Percentiles rank a stretch among this genome's conserved stretches.
These are phyloP conservation scores for Conomelus anceps DNA, from an alignment of 2,888 invertebrate species.

Conservation along the genomic window DNA sequence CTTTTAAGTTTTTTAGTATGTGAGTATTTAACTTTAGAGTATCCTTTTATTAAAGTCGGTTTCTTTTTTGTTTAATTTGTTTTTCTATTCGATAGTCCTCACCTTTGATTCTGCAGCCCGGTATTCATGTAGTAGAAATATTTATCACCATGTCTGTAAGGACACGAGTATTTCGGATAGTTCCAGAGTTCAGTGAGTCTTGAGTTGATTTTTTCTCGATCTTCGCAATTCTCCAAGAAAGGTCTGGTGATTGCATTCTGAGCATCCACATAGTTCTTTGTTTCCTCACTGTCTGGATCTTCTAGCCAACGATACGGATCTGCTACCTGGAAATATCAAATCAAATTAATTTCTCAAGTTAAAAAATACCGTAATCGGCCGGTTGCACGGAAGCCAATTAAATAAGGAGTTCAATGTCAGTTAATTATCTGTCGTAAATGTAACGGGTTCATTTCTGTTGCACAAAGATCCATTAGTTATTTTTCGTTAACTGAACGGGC, in stretches of 20 bases:
- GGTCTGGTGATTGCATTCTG: constrained; percentile 86
- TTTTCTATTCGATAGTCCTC: constrained; percentile 17
- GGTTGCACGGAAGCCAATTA: too few relatives aligned
- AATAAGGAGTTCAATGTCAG: too few relatives aligned
- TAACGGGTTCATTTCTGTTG: too few relatives aligned
- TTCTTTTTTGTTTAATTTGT: not conserved
- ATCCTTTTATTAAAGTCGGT: too few relatives aligned
- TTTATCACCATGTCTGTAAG: constrained; percentile 68
- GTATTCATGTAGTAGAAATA: constrained; percentile 92
- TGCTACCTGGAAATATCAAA: constrained; percentile 49
- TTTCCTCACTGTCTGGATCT: constrained; percentile 88
- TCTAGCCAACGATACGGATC: constrained; percentile 97
- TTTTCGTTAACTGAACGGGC: too few relatives aligned
- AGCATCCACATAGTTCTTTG: constrained; percentile 79
- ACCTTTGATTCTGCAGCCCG: constrained; percentile 96
- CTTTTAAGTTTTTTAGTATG: too few relatives aligned
- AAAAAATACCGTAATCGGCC: not conserved
- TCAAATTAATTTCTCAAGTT: not conserved
- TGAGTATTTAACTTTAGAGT: too few relatives aligned
- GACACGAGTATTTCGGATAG: constrained; percentile 91
- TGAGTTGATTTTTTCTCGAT: constrained; percentile 63
- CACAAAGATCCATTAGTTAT: too few relatives aligned
- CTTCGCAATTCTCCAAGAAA: constrained; percentile 68
- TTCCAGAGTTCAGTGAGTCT: constrained; percentile 89
- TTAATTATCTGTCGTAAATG: too few relatives aligned